These are phyloP conservation scores for Pseudoatta argentina DNA, from an alignment of 1,140 invertebrate species.

Conservation along the genomic window DNA sequence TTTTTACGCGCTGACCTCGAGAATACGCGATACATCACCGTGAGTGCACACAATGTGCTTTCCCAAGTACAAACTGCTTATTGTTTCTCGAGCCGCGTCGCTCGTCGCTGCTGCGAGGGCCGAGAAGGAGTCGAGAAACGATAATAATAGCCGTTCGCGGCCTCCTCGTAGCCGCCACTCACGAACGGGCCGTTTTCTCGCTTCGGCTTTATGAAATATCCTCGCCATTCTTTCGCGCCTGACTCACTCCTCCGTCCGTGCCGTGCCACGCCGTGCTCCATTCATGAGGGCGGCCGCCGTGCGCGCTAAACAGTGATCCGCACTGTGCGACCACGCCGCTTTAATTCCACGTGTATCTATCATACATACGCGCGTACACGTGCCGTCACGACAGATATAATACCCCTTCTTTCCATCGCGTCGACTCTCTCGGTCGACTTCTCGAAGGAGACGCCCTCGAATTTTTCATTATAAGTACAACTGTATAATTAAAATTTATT, in stretches of 20 bases:
- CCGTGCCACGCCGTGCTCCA: conserved; percentile 61
- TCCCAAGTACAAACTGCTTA: conserved; percentile 75
- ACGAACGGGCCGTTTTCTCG: conserved; percentile 68
- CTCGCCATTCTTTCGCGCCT: conserved; percentile 74
- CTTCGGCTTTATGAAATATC: conserved; percentile 74
- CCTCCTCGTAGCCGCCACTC: conserved; percentile 42
- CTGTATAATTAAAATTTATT: neutral
- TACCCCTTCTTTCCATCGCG: conserved; percentile 40
- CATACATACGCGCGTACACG: conserved; percentile 53
- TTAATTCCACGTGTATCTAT: conserved; percentile 73
- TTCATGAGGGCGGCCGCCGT: conserved; percentile 74
- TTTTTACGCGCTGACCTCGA: conserved; percentile 41
- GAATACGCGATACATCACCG: conserved; percentile 61
- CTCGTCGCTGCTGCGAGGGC: conserved; percentile 51
- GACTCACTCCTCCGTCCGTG: conserved; percentile 66
- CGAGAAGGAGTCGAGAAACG: conserved; percentile 60
- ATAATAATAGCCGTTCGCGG: conserved; percentile 76
- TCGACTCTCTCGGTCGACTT: neutral
- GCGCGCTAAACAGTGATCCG: conserved; percentile 73
- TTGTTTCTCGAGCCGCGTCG: conserved; percentile 69
- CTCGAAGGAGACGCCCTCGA: neutral
- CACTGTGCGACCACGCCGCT: conserved; percentile 70
- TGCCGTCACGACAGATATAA: conserved; percentile 43
- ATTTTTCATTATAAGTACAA: neutral
- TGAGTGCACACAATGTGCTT: conserved; percentile 51